phyloP scores from a whole-genome alignment of 2,113 vertebrate genomes.

The Thryonomys swinderianus region DNA sequence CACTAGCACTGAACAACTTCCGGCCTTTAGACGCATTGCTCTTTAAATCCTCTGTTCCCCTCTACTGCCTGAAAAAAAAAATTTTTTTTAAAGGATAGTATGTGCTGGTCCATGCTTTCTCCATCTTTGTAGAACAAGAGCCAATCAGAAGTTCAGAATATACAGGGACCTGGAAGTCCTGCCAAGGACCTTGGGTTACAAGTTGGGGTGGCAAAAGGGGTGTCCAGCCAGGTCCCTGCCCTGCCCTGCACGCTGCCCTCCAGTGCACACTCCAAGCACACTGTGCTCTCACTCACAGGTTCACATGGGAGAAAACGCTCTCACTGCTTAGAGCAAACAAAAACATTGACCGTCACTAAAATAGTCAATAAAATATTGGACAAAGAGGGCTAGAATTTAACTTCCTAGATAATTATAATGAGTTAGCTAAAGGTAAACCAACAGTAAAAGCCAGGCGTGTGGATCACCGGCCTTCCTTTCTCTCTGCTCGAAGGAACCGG shows the following conservation, averaged over 20 bases:
- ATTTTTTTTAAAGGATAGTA: background rate
- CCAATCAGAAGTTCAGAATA: background rate
- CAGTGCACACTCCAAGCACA: background rate
- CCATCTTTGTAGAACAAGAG: background rate
- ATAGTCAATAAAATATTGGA: background rate
- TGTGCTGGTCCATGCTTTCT: background rate
- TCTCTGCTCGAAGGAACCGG: background rate
- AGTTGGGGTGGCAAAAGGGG: background rate
- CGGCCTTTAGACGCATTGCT: background rate
- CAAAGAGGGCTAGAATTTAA: background rate
- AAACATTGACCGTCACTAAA: background rate
- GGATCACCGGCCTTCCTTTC: background rate
- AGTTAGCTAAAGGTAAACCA: background rate
- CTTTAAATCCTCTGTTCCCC: background rate
- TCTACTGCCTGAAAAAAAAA: background rate
- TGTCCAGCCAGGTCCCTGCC: background rate
- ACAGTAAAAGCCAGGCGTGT: background rate
- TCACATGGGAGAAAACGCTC: background rate
- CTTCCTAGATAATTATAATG: background rate
- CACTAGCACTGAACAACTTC: background rate
- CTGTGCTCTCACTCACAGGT: background rate
- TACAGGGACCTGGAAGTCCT: background rate
- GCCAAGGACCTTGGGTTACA: background rate
- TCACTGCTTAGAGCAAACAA: conserved; percentile 2
- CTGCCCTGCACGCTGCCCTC: background rate